phyloP scores from a whole-genome alignment of 2,113 vertebrate species.

The Channa maculata region DNA sequence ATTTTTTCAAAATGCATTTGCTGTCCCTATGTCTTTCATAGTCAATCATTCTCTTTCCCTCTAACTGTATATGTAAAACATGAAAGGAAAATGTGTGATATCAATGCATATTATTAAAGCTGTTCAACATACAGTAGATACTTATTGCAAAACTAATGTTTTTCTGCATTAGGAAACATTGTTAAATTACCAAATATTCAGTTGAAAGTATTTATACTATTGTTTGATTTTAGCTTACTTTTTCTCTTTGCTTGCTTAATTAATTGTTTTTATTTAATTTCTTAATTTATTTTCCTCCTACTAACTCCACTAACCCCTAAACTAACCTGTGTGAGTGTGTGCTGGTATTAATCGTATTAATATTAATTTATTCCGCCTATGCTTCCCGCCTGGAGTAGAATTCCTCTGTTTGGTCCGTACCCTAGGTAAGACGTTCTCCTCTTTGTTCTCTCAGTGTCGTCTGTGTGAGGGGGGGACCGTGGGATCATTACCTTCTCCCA shows the following conservation, averaged over 20 bases:
- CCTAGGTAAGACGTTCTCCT: constrained; percentile 95
- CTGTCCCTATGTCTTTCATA: constrained; percentile 43
- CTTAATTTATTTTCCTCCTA: constrained; percentile 32
- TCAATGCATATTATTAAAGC: constrained; percentile 11
- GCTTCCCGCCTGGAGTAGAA: constrained; percentile 99
- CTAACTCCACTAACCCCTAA: constrained; percentile 78
- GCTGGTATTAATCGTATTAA: constrained; percentile 90
- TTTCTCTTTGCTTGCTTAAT: constrained; percentile 21
- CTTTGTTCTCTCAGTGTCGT: constrained; percentile 73
- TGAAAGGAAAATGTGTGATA: constrained; percentile 1
- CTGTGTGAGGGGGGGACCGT: constrained; percentile 58
- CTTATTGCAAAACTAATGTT: not conserved
- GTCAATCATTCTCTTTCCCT: constrained; percentile 37
- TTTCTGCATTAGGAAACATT: not conserved
- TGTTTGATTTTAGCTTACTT: constrained; percentile 11
- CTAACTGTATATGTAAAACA: constrained; percentile 37
- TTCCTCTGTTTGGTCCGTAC: constrained; percentile 99
- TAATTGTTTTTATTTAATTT: constrained; percentile 16
- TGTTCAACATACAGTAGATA: not conserved
- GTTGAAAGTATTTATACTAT: not conserved
- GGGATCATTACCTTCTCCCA: constrained; percentile 8
- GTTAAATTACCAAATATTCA: not conserved
- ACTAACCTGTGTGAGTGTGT: constrained; percentile 79
- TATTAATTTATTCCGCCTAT: constrained; percentile 97
- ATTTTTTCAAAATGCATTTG: constrained; percentile 20